Evolutionary conservation across 53 echinoderm and acorn worm genomes (phyloP).

Genomic region (Mesocentrotus franciscanus): DNA sequence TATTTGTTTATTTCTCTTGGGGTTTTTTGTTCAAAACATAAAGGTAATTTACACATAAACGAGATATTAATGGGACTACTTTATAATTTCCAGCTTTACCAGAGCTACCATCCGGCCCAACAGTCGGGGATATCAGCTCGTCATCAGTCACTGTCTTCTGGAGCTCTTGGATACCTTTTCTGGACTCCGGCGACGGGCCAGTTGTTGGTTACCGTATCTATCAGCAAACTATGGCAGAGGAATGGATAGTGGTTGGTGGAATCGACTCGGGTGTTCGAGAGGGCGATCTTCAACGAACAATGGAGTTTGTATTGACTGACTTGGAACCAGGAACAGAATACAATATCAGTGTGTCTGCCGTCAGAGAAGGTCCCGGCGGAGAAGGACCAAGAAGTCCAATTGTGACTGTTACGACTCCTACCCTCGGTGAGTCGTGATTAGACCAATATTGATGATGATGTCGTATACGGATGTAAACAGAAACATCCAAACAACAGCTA

Average conservation of each 20-base stretch:
- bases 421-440: neutral
- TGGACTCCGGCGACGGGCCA: slow-evolving; percentile 54
- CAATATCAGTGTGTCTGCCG: slow-evolving; percentile 70
- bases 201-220: slow-evolving; percentile 59
- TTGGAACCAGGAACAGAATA: slow-evolving; percentile 70
- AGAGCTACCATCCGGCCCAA: neutral
- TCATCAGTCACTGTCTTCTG: slow-evolving; percentile 48
- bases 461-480: too few relatives aligned
- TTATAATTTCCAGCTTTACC: neutral
- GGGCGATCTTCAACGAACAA: neutral
- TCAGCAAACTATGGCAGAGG: neutral
- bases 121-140: neutral
- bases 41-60: too few relatives aligned
- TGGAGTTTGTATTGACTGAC: slow-evolving; percentile 27
- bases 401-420: neutral
- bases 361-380: slow-evolving; percentile 69
- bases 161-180: slow-evolving; percentile 30
- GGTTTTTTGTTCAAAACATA: too few relatives aligned
- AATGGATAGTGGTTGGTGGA: neutral
- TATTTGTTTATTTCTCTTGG: too few relatives aligned
- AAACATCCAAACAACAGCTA: too few relatives aligned
- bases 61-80: too few relatives aligned
- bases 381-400: slow-evolving; percentile 72
- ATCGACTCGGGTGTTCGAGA: neutral
- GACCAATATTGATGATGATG: neutral